A percentile compares a stretch with the other conserved stretches of the same genome.
Conservation (phyloP, 2,113 vertebrate genomes). For the Empidonax traillii region DNA sequence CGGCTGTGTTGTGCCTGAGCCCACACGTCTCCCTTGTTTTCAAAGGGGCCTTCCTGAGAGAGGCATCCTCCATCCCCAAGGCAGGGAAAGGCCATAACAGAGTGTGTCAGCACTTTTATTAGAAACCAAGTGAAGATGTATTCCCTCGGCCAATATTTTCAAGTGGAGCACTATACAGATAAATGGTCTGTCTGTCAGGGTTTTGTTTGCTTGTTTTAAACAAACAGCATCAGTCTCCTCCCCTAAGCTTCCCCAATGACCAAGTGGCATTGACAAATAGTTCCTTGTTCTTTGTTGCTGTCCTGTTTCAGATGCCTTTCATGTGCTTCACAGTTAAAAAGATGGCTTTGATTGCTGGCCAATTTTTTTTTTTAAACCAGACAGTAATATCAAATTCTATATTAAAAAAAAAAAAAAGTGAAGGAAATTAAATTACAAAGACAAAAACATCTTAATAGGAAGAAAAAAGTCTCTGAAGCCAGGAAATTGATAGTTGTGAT, state of each 20-base stretch:
- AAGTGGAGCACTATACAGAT: conserved; percentile 17
- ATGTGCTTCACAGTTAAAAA: conserved; percentile 52
- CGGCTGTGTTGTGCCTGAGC: not conserved
- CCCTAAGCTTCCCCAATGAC: conserved; percentile 52
- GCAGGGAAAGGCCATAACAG: not conserved
- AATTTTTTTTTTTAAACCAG: conserved; percentile 17
- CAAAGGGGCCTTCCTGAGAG: not conserved
- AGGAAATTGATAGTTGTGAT: conserved; percentile 11
- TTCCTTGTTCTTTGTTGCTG: conserved; percentile 56
- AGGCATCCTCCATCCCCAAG: not conserved
- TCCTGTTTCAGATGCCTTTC: conserved; percentile 40
- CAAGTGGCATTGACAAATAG: conserved; percentile 36
- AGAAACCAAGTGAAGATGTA: conserved; percentile 8
- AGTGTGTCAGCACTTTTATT: conserved; percentile 44
- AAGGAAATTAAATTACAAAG: conserved; percentile 53
- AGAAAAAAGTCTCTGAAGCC: not conserved
- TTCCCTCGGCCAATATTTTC: conserved; percentile 3
- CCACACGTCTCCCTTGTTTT: not conserved
- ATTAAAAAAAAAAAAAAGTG: conserved; percentile 17
- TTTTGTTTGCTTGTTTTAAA: conserved; percentile 64
- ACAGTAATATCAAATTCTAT: conserved; percentile 47
- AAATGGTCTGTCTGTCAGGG: conserved; percentile 63
- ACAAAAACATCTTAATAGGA: not conserved
- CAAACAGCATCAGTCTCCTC: conserved; percentile 59
- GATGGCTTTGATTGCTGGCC: conserved; percentile 42